Conservation (phyloP, 2,888 invertebrate species). For the Agrilus cyanescens region DNA sequence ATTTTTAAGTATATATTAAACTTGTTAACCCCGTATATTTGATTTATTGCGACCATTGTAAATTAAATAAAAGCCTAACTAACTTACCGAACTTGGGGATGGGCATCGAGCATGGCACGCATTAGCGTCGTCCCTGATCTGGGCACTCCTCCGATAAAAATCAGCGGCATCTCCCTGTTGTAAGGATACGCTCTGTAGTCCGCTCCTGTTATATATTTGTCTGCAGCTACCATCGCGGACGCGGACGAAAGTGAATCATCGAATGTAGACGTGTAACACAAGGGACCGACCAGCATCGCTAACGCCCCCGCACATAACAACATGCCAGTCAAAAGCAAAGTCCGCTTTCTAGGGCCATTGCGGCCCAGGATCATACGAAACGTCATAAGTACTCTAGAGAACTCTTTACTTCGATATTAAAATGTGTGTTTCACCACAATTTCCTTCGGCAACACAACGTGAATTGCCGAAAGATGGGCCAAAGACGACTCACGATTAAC, state of each 20-base stretch:
- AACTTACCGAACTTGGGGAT: slow-evolving; percentile 81
- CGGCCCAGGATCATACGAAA: slow-evolving; percentile 22
- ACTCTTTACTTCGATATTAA: too few relatives aligned
- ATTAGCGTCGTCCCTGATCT: slow-evolving; percentile 94
- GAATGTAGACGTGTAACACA: slow-evolving; percentile 27
- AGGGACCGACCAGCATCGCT: slow-evolving; percentile 35
- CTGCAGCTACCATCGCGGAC: slow-evolving; percentile 24
- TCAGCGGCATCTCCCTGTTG: slow-evolving; percentile 82
- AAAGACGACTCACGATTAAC: too few relatives aligned
- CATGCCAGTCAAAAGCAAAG: slow-evolving; percentile 32
- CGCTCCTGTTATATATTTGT: slow-evolving; percentile 52
- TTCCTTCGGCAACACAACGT: too few relatives aligned
- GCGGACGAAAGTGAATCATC: slow-evolving; percentile 6
- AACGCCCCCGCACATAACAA: slow-evolving; percentile 32
- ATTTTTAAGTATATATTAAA: too few relatives aligned
- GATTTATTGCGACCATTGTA: too few relatives aligned
- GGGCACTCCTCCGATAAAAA: slow-evolving; percentile 96
- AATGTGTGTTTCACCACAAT: too few relatives aligned
- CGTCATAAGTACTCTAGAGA: too few relatives aligned
- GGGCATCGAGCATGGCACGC: slow-evolving; percentile 96
- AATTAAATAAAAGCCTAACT: too few relatives aligned
- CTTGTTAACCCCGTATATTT: too few relatives aligned
- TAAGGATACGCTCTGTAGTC: slow-evolving; percentile 59
- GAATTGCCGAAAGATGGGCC: too few relatives aligned
- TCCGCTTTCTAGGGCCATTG: slow-evolving; percentile 29